These are phyloP conservation scores for Dipodomys spectabilis DNA, from an alignment of 2,113 vertebrate genomes.

Conservation along the genomic window DNA sequence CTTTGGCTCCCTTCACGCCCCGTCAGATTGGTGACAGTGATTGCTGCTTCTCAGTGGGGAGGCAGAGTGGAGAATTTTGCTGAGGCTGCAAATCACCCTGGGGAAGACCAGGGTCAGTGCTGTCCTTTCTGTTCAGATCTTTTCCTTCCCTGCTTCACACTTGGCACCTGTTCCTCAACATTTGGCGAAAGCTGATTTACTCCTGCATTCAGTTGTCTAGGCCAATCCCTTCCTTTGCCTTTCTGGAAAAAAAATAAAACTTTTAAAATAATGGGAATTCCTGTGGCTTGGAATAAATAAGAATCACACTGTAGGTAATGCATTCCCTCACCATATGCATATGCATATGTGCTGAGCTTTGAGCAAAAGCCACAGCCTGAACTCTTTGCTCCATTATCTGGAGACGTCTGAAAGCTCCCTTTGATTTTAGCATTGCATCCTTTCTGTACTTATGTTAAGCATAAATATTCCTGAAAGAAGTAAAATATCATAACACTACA, in stretches of 20 bases:
- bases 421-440: background rate
- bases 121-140: slow-evolving; percentile 30
- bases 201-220: background rate
- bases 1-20: background rate
- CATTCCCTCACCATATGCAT: background rate
- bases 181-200: background rate
- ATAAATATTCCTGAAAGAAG: slow-evolving; percentile 39
- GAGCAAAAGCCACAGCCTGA: background rate
- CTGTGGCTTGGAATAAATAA: slow-evolving; percentile 53
- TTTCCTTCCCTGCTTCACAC: background rate
- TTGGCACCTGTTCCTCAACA: slow-evolving; percentile 7
- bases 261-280: slow-evolving; percentile 61
- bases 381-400: background rate
- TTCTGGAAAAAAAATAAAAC: slow-evolving; percentile 47
- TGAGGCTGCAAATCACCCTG: background rate
- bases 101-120: background rate
- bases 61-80: background rate
- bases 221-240: slow-evolving; percentile 37
- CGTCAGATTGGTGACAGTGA: background rate
- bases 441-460: slow-evolving; percentile 9
- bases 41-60: background rate
- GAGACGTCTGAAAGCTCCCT: background rate
- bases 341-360: background rate
- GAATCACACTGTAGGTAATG: background rate
- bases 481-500: slow-evolving; percentile 48